Conservation (phyloP, 2,797 vertebrate genomes). For the Spheniscus humboldti region DNA sequence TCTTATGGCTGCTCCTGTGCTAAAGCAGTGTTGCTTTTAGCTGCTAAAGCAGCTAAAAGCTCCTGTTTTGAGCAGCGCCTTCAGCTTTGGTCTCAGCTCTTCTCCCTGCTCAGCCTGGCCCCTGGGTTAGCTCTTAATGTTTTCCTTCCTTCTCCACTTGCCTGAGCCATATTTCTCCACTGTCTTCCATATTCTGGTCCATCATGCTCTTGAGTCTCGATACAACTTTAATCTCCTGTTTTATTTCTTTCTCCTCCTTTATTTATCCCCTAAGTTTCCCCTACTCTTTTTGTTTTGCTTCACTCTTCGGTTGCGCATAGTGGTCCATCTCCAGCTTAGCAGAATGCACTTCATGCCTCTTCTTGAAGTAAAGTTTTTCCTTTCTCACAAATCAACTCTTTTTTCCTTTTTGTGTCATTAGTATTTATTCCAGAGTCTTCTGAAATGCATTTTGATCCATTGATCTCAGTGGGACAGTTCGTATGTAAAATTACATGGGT, state of each 20-base stretch:
- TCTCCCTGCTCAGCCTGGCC: not conserved
- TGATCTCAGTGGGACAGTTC: not conserved
- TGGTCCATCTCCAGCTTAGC: fast-evolving
- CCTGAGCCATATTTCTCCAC: not conserved
- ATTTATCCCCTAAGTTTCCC: not conserved
- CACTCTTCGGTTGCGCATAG: not conserved
- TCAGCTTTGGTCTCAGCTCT: not conserved
- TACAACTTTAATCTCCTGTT: not conserved
- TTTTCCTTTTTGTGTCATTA: not conserved
- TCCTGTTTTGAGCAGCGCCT: not conserved
- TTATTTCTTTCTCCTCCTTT: not conserved
- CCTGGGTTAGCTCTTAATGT: not conserved
- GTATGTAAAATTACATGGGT: not conserved
- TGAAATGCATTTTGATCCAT: not conserved
- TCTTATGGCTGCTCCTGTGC: not conserved
- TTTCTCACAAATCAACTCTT: not conserved
- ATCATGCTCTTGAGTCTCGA: not conserved
- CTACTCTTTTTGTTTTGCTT: not conserved
- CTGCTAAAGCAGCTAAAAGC: too few species aligned
- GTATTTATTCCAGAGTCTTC: not conserved
- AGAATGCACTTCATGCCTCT: not conserved
- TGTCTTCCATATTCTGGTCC: not conserved
- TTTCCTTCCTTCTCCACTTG: not conserved
- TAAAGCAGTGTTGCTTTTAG: not conserved
- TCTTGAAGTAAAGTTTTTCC: not conserved